Evolutionary conservation across 2,113 vertebrate species (phyloP).

Genomic region (Daboia siamensis): DNA sequence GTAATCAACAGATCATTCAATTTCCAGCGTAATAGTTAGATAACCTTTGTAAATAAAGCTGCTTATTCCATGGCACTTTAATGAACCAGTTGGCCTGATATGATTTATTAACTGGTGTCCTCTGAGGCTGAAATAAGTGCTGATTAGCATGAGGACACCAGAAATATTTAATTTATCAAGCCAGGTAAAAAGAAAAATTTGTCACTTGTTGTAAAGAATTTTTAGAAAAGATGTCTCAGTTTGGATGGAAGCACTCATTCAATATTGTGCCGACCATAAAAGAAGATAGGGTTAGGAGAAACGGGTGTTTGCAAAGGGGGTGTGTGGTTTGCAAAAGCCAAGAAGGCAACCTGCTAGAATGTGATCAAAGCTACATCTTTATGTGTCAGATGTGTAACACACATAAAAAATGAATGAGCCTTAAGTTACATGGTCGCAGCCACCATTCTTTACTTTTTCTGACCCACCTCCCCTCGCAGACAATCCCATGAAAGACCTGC

Average conservation of each 20-base stretch:
- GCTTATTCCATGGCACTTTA: constrained; percentile 17
- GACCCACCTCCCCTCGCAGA: background rate
- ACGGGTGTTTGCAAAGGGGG: background rate
- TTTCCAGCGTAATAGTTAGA: constrained; percentile 51
- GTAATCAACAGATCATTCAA: constrained; percentile 44
- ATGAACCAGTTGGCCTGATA: background rate
- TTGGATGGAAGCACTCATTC: constrained; percentile 25
- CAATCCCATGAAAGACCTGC: constrained; percentile 12
- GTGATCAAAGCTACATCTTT: background rate
- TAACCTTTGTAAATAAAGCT: constrained; percentile 63
- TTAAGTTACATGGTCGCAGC: background rate
- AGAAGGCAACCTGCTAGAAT: background rate
- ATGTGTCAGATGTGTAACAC: background rate
- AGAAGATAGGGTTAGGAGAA: background rate
- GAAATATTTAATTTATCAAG: constrained; percentile 30
- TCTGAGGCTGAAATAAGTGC: constrained; percentile 21
- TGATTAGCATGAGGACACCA: constrained; percentile 32
- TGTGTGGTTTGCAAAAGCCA: background rate
- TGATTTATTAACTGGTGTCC: constrained; percentile 43
- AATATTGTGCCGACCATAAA: constrained; percentile 18
- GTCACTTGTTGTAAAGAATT: constrained; percentile 12
- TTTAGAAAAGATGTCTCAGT: background rate
- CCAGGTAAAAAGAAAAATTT: constrained; percentile 19
- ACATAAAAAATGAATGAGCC: background rate
- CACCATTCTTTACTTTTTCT: background rate